A percentile compares a stretch with the other conserved stretches of the same genome.
Evolutionary conservation across 2,797 vertebrate species (phyloP).

Genomic region (Melanotaenia trifasciata): DNA sequence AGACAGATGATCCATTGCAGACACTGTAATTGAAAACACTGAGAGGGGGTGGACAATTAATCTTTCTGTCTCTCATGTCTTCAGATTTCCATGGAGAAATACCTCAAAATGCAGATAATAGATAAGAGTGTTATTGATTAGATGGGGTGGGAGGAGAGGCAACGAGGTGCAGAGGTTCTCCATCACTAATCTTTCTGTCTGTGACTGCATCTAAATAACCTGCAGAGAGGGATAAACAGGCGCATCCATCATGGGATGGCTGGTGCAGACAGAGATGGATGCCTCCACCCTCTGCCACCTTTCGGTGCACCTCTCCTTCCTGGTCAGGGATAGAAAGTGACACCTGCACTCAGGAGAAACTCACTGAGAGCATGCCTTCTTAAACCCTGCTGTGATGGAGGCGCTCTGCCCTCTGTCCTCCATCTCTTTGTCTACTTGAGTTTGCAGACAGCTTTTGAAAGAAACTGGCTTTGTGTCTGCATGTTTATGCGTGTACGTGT

Average conservation of each 20-base stretch:
- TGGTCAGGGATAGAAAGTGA: slow-evolving; percentile 72
- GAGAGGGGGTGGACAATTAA: slow-evolving; percentile 68
- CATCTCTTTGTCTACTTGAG: slow-evolving; percentile 54
- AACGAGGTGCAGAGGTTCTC: slow-evolving; percentile 71
- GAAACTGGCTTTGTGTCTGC: slow-evolving; percentile 59
- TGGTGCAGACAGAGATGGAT: slow-evolving; percentile 79
- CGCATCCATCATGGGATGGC: slow-evolving; percentile 79
- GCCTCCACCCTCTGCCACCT: slow-evolving; percentile 54
- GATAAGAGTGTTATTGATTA: slow-evolving; percentile 78
- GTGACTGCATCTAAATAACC: slow-evolving; percentile 85
- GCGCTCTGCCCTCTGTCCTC: slow-evolving; percentile 37
- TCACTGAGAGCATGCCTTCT: not conserved
- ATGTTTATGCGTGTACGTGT: slow-evolving; percentile 9
- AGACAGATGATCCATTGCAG: slow-evolving; percentile 72
- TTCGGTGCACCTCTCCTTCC: slow-evolving; percentile 42
- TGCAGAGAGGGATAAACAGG: slow-evolving; percentile 82
- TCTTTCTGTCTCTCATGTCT: slow-evolving; percentile 55
- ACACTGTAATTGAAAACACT: slow-evolving; percentile 76
- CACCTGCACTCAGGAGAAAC: slow-evolving; percentile 67
- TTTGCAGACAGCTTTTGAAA: slow-evolving; percentile 62
- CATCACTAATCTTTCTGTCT: slow-evolving; percentile 78
- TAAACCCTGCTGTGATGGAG: slow-evolving; percentile 15
- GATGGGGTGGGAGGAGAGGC: slow-evolving; percentile 60
- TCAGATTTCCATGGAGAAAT: slow-evolving; percentile 70
- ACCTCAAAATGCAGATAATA: slow-evolving; percentile 72